Base-by-base conservation (phyloP, 2,113 vertebrate genomes). In the Saguinus midas region DNA sequence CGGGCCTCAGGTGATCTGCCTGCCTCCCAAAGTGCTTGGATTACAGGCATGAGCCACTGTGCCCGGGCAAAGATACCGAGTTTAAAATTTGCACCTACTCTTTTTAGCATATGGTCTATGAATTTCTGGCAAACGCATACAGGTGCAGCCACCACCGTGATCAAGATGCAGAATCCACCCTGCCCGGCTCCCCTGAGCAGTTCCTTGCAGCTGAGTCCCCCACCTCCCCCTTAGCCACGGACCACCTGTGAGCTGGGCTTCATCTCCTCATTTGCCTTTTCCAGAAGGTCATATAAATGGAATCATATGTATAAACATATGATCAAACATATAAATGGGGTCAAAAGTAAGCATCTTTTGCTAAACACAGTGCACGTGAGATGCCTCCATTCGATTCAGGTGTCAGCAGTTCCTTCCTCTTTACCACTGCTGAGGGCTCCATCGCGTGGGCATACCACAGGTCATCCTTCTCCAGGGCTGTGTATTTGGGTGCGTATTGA, bases 401-500 rank as follows among this genome's bases (percentile, higher is more conserved):
- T 5, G 0, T 35, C 18, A 1, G 0, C 3, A 5, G 10, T 32
- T 40, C 25, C 10, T 40, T 10, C 32, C 23, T 79, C 25, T 13
- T 23, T 20, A 12, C 12, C 2, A 45, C 32, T 21, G 32, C 29
- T 16, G 8, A 11, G 80, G 5, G 8, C 32, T 21, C 40, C 3
- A 0, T 6, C 1, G 21, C 4, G 23, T 29, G 7, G 6, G 1
- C 0, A 0, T 9, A 7, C 17, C 55, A 20, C 14, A 1, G 37
- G 10, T 10, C 0, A 43, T 3, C 37, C 8, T 43, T 43, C 55
- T 23, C 14, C 2, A 5, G 37, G 29, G 0, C 14, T 4, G 45
- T 35, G 1, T 23, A 32, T 25, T 7, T 52, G 79, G 55, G 16
- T 18, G 21, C 25, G 5, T 2, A 2, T 61, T 75, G n/a, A 58